Percentiles rank a stretch among this genome's conserved stretches.
These are phyloP conservation scores for Brachypalpus laphriformis DNA, from an alignment of 2,888 invertebrate species.

Conservation along the genomic window DNA sequence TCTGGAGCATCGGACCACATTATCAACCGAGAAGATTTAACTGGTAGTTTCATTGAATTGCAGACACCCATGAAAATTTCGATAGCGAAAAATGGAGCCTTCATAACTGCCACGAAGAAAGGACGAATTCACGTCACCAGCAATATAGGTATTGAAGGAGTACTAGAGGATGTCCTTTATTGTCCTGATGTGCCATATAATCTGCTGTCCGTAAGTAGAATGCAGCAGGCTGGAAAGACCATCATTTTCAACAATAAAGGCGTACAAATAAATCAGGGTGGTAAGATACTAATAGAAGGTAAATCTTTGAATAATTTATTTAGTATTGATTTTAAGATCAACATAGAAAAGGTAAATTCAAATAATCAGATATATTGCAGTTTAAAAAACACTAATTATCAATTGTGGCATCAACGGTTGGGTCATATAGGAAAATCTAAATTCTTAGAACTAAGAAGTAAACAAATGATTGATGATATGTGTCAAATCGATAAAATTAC, in stretches of 20 bases:
- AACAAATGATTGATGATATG: slow-evolving; percentile 12
- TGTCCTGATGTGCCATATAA: slow-evolving; percentile 78
- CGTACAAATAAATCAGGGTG: slow-evolving; percentile 70
- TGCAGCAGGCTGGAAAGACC: slow-evolving; percentile 76
- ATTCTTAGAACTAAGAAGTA: slow-evolving; percentile 37
- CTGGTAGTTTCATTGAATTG: slow-evolving; percentile 44
- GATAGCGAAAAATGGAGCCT: slow-evolving; percentile 75
- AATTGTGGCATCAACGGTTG: slow-evolving; percentile 56
- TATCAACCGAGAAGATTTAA: slow-evolving; percentile 52
- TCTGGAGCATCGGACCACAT: slow-evolving; percentile 61
- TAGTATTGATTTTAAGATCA: no score
- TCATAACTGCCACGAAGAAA: slow-evolving; percentile 77
- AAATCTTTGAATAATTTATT: no score
- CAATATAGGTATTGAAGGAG: slow-evolving; percentile 74
- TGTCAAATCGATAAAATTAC: slow-evolving; percentile 26
- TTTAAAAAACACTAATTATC: not conserved
- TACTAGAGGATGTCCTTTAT: slow-evolving; percentile 74
- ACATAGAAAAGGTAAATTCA: no score
- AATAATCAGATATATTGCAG: no score
- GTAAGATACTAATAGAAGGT: not conserved
- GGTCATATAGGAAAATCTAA: no score
- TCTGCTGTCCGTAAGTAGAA: slow-evolving; percentile 75
- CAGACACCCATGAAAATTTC: slow-evolving; percentile 55
- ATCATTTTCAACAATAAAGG: slow-evolving; percentile 77
- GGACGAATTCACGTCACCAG: slow-evolving; percentile 76